Base-by-base conservation (phyloP, 2,888 invertebrate species). In the Lochmaea crataegi region DNA sequence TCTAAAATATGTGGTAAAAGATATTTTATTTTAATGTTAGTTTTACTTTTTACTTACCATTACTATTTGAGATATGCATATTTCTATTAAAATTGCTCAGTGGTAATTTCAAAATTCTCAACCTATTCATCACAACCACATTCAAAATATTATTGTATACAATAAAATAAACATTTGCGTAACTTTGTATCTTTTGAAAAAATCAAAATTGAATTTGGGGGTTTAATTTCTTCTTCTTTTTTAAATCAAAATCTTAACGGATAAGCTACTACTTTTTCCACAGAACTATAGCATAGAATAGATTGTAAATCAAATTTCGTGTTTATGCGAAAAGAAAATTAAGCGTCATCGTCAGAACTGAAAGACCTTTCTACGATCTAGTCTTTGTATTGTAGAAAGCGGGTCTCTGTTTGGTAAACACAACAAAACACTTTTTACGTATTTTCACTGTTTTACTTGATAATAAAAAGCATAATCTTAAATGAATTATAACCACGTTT, bases 1-100 rank as follows among this genome's bases (percentile, higher is more conserved):
- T 75, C 83, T 82, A 69, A 65, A 79, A 79, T 56, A 58, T 12
- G 41, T 12, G 18, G 57, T 51, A 18, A 18, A 11, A n/a, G 32
- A 10, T 51, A 65, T 9, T 53, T 32, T 26, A 48, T 51, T 14
- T 12, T 32, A 22, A 16, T 2, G n/a, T 32, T 18, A 7, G 5
- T 32, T 5, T 10, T 22, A 56, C 11, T 1, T 56, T 14, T 57
- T n/a, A 42, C 42, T 18, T n/a, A 67, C 65, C 65, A 16, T 58
- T 58, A n/a, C 14, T 45, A 57, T 58, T 67, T 18, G 56, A 38
- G 41, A 14, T 38, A 67, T 67, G 57, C 58, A 67, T 67, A 11
- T 57, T 22, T 58, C 66, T 57, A 5, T 18, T 42, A 58, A 67
- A 67, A 14, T 22, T 16, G n/a, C n/a, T 41, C 14, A 45, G 1